Conservation (phyloP, 2,888 invertebrate species). For the Caenorhabditis wallacei region DNA sequence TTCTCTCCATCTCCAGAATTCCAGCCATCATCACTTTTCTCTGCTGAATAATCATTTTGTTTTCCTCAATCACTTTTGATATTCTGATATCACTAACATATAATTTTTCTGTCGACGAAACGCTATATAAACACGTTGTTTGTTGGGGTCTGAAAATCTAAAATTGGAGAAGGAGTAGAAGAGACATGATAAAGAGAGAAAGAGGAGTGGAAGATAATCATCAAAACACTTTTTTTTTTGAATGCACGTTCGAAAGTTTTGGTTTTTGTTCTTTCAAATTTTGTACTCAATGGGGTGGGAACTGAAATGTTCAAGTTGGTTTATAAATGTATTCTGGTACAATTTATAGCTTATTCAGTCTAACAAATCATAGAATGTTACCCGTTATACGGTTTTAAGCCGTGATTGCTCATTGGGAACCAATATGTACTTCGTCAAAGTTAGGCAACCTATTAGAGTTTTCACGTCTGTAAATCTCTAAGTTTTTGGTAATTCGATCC, state of each 20-base stretch:
- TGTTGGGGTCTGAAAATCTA: constrained; percentile 21
- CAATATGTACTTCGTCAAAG: no score
- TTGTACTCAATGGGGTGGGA: no score
- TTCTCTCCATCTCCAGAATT: neutral
- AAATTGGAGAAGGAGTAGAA: neutral
- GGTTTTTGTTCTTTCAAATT: constrained; percentile 1
- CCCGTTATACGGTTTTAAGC: no score
- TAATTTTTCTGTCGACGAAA: constrained; percentile 39
- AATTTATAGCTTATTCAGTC: no score
- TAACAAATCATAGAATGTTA: no score
- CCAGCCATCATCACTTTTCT: neutral
- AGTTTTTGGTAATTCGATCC: no score
- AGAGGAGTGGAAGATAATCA: neutral
- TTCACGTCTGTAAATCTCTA: no score
- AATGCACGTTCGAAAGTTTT: neutral
- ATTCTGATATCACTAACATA: constrained; percentile 31
- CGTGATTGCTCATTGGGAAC: no score
- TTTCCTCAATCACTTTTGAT: constrained; percentile 7
- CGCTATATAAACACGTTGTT: constrained; percentile 36
- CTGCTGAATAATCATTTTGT: constrained; percentile 12
- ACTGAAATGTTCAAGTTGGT: no score
- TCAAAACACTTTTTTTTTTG: neutral
- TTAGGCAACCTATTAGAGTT: no score
- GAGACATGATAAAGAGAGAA: neutral
- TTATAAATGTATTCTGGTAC: no score